Percentiles rank a stretch among this genome's conserved stretches.
Conservation (phyloP, 2,113 vertebrate species). For the Eulemur macaco region DNA sequence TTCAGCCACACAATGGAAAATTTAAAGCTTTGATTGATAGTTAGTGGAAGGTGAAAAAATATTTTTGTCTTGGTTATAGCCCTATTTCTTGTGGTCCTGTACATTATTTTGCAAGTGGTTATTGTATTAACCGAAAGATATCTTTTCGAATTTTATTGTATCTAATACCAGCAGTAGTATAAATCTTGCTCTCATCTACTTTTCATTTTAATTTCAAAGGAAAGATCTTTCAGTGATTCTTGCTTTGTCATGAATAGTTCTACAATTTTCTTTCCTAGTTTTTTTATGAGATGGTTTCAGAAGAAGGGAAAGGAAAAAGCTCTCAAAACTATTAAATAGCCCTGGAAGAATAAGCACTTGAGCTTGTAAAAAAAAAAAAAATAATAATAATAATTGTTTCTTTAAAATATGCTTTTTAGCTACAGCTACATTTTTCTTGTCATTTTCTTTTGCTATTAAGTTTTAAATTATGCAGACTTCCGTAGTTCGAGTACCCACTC, state of each 20-base stretch:
- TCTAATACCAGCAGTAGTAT: background rate
- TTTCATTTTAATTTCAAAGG: constrained; percentile 30
- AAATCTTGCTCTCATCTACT: background rate
- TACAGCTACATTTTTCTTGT: background rate
- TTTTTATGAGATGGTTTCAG: background rate
- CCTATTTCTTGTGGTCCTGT: background rate
- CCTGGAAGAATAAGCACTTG: background rate
- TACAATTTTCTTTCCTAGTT: background rate
- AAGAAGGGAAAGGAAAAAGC: background rate
- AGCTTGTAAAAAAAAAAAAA: background rate
- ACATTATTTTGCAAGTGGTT: background rate
- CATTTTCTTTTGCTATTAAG: background rate
- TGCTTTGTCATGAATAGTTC: background rate
- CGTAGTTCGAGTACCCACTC: background rate
- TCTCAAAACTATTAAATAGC: background rate
- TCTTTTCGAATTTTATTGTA: background rate
- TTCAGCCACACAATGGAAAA: background rate
- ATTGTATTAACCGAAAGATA: background rate
- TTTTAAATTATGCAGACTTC: constrained; percentile 12
- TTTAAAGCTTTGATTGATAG: background rate
- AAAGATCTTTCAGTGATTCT: background rate
- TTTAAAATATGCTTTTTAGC: background rate
- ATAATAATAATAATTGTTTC: background rate
- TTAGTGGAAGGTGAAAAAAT: background rate
- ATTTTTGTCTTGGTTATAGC: background rate